Base-by-base conservation (phyloP, 2,888 invertebrate species). In the Stomorhina lunata region DNA sequence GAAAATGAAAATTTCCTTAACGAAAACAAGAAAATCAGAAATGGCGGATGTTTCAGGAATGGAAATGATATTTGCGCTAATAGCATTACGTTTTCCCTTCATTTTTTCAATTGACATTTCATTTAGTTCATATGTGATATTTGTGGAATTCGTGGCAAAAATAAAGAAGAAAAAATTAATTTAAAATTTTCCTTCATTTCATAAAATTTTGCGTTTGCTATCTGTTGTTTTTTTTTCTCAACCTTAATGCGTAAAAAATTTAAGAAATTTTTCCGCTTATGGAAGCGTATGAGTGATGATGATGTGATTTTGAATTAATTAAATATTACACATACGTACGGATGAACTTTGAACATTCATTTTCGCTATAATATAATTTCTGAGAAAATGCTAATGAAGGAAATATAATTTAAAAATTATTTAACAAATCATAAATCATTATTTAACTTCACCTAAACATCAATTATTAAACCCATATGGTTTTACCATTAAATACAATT, bases 1-100 rank as follows among this genome's bases (percentile, higher is more conserved):
- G 40, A 45, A 65, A 63, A 57, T 5, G 61, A 69, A 69, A 61
- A 43, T 68, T 34, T 48, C 48, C 32, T 66, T 32, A 48, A 15
- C 29, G 17, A 32, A 12, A 5, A 32, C n/a, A 27, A 15, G 27
- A n/a, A 27, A 17, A 55, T 50, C 22, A 45, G 43, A 71, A 65
- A 57, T 40, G 50, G 66, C 29, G 66, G 50, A 79, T 71, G 55
- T 48, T 72, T 22, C 37, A 40, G 32, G 15, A 65, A 43, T 40
- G 71, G 20, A 71, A 78, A 63, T 63, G 4, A 55, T 63, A 71
- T 55, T 71, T 7, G 22, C 71, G 57, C 65, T 66, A 59, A 72
- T 48, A 57, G 63, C 65, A 32, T 37, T 55, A 55, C 65, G 40
- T 57, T 55, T 57, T 48, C 22, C 22, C 22, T 65, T 12, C 22